A percentile compares a stretch with the other conserved stretches of the same genome.
phyloP scores from a whole-genome alignment of 2,797 vertebrate species.

The Urosaurus nigricauda region DNA sequence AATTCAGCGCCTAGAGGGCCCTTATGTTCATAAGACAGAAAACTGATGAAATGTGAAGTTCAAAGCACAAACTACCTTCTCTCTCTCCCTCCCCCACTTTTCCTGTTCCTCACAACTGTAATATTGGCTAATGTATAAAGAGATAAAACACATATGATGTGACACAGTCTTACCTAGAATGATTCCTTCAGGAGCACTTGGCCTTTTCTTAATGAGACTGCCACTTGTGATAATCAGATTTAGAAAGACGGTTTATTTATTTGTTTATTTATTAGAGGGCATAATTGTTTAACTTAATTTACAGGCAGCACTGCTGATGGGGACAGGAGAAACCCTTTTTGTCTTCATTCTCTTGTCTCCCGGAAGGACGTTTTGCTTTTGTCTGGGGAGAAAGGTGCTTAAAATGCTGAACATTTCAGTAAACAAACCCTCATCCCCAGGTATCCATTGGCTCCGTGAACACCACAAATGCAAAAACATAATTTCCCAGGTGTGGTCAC shows the following conservation, averaged over 20 bases:
- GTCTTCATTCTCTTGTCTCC: neutral
- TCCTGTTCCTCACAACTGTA: neutral
- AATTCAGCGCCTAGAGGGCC: slow-evolving; percentile 29
- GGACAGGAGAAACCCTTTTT: neutral
- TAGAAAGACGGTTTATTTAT: slow-evolving; percentile 58
- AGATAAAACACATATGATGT: slow-evolving; percentile 19
- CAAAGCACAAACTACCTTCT: neutral
- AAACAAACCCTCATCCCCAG: slow-evolving; percentile 35
- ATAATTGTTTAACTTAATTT: slow-evolving; percentile 54
- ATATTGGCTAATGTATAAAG: slow-evolving; percentile 9
- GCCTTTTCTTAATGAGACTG: slow-evolving; percentile 38
- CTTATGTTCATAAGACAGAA: slow-evolving; percentile 19
- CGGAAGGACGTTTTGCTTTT: neutral
- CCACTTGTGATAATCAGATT: slow-evolving; percentile 34
- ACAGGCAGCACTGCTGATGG: neutral
- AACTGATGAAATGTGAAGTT: neutral
- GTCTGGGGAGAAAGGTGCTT: slow-evolving; percentile 24
- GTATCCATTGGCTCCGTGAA: slow-evolving; percentile 42
- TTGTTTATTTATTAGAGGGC: slow-evolving; percentile 35
- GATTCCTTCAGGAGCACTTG: slow-evolving; percentile 43
- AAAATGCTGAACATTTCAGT: slow-evolving; percentile 37
- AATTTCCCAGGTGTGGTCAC: too few relatives aligned
- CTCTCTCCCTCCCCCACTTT: too few relatives aligned
- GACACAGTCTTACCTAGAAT: slow-evolving; percentile 25
- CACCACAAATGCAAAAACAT: slow-evolving; percentile 25